A percentile compares a stretch with the other conserved stretches of the same genome.
Evolutionary conservation across 2,113 vertebrate genomes (phyloP).

Genomic region (Butastur rufipennis): DNA sequence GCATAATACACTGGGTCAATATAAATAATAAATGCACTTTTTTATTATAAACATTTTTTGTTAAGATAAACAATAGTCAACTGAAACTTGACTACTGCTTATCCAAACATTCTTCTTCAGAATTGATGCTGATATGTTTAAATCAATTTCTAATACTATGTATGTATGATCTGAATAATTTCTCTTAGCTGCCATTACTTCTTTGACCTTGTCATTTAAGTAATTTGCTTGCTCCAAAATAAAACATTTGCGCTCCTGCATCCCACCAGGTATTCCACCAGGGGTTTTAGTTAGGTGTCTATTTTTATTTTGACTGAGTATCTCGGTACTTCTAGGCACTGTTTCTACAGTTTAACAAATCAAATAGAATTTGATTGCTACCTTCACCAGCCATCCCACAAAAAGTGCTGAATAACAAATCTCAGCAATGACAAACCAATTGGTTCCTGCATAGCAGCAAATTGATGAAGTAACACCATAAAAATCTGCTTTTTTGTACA

Average conservation of each 20-base stretch:
- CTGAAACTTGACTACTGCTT: neutral
- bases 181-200: neutral
- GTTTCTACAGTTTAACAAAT: neutral
- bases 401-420: neutral
- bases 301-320: neutral
- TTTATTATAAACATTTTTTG: neutral
- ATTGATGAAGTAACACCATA: neutral
- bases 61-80: neutral
- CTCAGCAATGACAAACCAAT: neutral
- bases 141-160: neutral
- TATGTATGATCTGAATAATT: neutral
- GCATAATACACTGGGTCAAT: neutral
- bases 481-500: neutral
- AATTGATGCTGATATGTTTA: accelerated
- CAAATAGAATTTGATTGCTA: neutral
- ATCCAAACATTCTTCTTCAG: neutral
- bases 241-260: neutral
- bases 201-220: neutral
- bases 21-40: neutral
- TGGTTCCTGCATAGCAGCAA: neutral
- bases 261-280: neutral
- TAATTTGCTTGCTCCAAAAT: neutral
- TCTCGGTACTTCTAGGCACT: neutral
- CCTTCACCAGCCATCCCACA: neutral
- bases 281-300: neutral